Conservation (phyloP, 2,888 invertebrate species). For the Geotrupes spiniger region DNA sequence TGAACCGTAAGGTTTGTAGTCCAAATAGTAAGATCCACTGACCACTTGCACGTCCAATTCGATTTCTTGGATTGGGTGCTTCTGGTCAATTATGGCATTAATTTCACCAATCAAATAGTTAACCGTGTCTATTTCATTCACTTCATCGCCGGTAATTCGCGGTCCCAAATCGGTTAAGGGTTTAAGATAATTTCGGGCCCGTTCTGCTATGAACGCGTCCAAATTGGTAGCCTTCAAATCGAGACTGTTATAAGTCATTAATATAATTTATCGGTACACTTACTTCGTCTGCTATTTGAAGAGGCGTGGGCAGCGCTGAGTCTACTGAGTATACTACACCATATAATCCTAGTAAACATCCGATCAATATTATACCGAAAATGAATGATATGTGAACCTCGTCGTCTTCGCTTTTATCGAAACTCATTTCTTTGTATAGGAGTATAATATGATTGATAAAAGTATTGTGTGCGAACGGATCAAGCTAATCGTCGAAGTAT, state of each 20-base stretch:
- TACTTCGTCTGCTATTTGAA: not conserved
- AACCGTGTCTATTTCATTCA: slow-evolving; percentile 73
- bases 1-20: slow-evolving; percentile 71
- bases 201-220: slow-evolving; percentile 64
- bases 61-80: slow-evolving; percentile 56
- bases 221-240: slow-evolving; percentile 44
- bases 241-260: too few relatives aligned
- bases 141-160: slow-evolving; percentile 72
- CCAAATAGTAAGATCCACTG: slow-evolving; percentile 71
- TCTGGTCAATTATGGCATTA: slow-evolving; percentile 52
- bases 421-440: too few relatives aligned
- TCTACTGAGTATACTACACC: not conserved
- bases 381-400: too few relatives aligned
- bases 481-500: too few relatives aligned
- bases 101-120: slow-evolving; percentile 59
- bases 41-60: slow-evolving; percentile 66
- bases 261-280: too few relatives aligned
- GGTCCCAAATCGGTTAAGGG: slow-evolving; percentile 66
- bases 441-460: too few relatives aligned
- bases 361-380: too few relatives aligned
- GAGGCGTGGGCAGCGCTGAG: not conserved
- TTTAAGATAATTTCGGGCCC: slow-evolving; percentile 62
- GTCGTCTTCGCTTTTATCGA: too few relatives aligned
- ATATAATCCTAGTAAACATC: not conserved
- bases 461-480: too few relatives aligned